Conservation (phyloP, 1,140 invertebrate genomes). For the Sesamia nonagrioides region DNA sequence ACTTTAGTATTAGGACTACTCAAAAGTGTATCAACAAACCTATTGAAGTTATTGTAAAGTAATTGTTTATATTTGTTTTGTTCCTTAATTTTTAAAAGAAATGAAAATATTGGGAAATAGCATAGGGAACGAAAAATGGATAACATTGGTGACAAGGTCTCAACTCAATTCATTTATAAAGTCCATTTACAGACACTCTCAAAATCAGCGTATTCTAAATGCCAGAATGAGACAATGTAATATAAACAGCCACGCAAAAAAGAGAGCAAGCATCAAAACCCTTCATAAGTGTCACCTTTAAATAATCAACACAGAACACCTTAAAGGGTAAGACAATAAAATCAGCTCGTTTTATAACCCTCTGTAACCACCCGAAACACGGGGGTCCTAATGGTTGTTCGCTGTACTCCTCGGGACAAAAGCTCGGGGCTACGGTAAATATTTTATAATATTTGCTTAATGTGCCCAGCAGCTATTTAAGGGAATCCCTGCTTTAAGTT, state of each 20-base stretch:
- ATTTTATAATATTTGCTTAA: conserved; percentile 64
- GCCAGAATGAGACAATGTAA: not conserved
- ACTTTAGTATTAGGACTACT: no score
- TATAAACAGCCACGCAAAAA: not conserved
- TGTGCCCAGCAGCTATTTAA: conserved; percentile 53
- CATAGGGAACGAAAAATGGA: no score
- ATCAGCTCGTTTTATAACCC: conserved; percentile 23
- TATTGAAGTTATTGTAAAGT: no score
- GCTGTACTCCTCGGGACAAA: conserved; percentile 55
- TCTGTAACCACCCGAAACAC: conserved; percentile 31
- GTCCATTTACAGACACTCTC: not conserved
- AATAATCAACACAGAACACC: conserved; percentile 21
- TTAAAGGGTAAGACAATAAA: conserved; percentile 40
- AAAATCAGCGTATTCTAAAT: not conserved
- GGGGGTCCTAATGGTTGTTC: conserved; percentile 49
- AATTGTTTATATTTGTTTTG: no score
- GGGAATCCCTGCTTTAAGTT: conserved; percentile 43
- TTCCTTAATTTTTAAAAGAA: no score
- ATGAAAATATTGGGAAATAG: no score
- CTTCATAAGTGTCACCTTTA: not conserved
- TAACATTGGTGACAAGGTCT: no score
- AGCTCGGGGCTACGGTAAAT: conserved; percentile 55
- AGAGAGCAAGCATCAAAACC: not conserved
- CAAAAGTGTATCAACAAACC: no score
- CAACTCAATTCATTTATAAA: not conserved